Conservation (phyloP, 2,888 invertebrate genomes). For the Eupithecia tripunctaria region DNA sequence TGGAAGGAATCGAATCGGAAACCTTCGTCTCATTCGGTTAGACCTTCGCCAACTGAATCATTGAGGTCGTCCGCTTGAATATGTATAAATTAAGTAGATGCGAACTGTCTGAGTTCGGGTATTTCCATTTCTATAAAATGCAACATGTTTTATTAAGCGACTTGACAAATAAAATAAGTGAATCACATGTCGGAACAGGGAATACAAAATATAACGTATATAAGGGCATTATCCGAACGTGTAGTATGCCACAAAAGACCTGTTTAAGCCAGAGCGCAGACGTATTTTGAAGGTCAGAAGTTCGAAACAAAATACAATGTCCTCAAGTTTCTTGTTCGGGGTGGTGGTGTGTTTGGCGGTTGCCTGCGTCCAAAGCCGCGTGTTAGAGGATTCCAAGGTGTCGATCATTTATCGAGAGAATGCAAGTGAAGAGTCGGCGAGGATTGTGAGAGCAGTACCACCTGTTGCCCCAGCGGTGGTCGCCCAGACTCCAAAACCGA, state of each 20-base stretch:
- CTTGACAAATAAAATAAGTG: not conserved
- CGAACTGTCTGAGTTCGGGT: not conserved
- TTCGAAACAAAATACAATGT: not conserved
- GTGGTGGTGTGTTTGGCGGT: not conserved
- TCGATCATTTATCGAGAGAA: not conserved
- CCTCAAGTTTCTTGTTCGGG: not conserved
- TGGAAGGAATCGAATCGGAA: not conserved
- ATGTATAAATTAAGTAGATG: not conserved
- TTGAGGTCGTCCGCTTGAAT: not conserved
- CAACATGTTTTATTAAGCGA: not conserved
- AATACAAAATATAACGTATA: not conserved
- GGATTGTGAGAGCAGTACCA: not conserved
- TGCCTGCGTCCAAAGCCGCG: not conserved
- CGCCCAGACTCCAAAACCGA: not conserved
- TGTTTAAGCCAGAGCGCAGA: not conserved
- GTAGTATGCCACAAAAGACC: slow-evolving; percentile 1
- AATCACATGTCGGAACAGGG: not conserved
- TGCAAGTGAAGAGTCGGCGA: not conserved
- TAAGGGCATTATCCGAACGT: not conserved
- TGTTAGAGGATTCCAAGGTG: not conserved
- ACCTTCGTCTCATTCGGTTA: not conserved
- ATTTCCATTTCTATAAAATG: slow-evolving; percentile 4
- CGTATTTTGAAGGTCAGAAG: not conserved
- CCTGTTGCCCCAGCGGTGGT: not conserved
- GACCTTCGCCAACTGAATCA: not conserved